phyloP scores from a whole-genome alignment of 2,113 vertebrate species.

The Periophthalmus modestus region DNA sequence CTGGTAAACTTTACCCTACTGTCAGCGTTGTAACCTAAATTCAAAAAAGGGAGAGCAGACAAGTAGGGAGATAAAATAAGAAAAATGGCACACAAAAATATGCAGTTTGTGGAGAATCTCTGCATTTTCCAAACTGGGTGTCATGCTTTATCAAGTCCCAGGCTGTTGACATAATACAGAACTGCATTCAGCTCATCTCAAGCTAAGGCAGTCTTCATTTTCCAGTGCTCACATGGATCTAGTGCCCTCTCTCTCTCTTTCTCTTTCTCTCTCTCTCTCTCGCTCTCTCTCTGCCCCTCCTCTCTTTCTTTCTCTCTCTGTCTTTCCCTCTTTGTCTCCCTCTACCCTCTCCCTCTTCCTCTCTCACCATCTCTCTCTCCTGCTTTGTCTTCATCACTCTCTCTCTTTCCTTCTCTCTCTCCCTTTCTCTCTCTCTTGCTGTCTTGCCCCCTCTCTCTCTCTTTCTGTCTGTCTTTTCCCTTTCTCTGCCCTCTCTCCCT shows the following conservation, averaged over 20 bases:
- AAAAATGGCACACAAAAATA: conserved; percentile 2
- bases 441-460: too few relatives aligned
- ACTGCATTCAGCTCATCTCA: conserved; percentile 40
- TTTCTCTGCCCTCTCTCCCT: too few relatives aligned
- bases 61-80: background rate
- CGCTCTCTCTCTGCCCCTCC: too few relatives aligned
- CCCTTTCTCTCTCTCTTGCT: too few relatives aligned
- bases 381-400: too few relatives aligned
- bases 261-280: too few relatives aligned
- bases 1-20: background rate
- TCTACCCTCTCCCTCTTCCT: too few relatives aligned
- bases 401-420: too few relatives aligned
- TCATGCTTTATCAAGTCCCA: conserved; percentile 42
- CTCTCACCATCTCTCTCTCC: too few relatives aligned
- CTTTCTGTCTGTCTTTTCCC: too few relatives aligned
- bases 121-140: conserved; percentile 25
- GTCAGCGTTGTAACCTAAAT: background rate
- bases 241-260: conserved; percentile 19
- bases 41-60: conserved; percentile 1
- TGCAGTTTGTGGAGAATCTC: conserved; percentile 25
- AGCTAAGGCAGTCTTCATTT: conserved; percentile 42
- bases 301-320: too few relatives aligned
- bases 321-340: too few relatives aligned
- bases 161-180: conserved; percentile 49
- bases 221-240: conserved; percentile 33